Evolutionary conservation across 2,113 vertebrate genomes (phyloP).

Genomic region (Macheiramphus alcinus): DNA sequence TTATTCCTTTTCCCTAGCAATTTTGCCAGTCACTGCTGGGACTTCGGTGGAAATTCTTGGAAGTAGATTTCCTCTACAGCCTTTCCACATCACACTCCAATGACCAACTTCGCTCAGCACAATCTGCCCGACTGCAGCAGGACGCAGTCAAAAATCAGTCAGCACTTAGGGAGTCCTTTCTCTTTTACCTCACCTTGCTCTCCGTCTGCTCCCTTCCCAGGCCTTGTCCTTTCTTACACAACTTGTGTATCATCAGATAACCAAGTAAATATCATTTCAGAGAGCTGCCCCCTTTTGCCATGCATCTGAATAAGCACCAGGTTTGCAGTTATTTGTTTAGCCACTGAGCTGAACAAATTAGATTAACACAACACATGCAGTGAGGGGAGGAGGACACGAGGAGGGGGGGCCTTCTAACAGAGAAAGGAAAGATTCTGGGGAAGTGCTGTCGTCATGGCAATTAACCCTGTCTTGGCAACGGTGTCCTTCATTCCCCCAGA

Average conservation of each 20-base stretch:
- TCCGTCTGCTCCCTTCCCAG: not conserved
- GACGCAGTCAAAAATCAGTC: not conserved
- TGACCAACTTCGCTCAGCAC: not conserved
- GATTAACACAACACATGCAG: constrained; percentile 65
- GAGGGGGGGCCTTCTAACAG: not conserved
- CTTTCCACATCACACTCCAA: not conserved
- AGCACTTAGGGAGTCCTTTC: not conserved
- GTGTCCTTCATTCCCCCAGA: not conserved
- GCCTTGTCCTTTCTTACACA: not conserved
- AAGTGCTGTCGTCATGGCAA: constrained; percentile 37
- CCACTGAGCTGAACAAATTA: constrained; percentile 68
- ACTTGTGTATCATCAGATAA: constrained; percentile 26
- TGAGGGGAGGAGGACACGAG: not conserved
- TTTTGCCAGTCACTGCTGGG: not conserved
- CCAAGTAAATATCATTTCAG: constrained; percentile 27
- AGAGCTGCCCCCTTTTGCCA: constrained; percentile 30
- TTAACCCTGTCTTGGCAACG: constrained; percentile 33
- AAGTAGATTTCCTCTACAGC: not conserved
- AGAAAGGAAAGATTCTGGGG: constrained; percentile 1
- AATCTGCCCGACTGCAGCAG: not conserved
- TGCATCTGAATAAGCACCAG: constrained; percentile 44
- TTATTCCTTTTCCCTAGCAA: not conserved
- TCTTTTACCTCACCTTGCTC: constrained; percentile 16
- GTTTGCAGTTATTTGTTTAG: constrained; percentile 68
- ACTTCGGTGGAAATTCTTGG: not conserved